A percentile compares a stretch with the other conserved stretches of the same genome.
phyloP scores from a whole-genome alignment of 2,797 vertebrate species.

The Apogon hyalosoma region DNA sequence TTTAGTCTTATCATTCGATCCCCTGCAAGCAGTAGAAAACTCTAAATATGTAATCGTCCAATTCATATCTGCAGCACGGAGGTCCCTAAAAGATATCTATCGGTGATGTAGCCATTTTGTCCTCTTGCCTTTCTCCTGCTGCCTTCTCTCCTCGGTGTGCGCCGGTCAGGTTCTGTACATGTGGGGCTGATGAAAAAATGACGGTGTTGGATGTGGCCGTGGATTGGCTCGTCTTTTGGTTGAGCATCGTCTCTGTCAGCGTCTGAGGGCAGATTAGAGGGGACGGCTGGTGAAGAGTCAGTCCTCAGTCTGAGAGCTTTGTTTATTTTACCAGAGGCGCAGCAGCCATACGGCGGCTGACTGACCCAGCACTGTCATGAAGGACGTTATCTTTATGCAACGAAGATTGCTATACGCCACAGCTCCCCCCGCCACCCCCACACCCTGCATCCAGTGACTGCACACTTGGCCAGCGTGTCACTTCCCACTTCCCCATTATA shows the following conservation, averaged over 20 bases:
- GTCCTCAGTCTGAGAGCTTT: conserved; percentile 39
- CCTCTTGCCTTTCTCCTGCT: background rate
- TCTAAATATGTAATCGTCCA: conserved; percentile 10
- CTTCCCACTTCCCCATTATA: conserved; percentile 53
- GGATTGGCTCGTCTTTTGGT: conserved; percentile 21
- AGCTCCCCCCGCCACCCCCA: background rate
- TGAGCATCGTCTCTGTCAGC: conserved; percentile 39
- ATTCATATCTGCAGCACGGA: conserved; percentile 32
- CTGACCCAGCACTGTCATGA: conserved; percentile 55
- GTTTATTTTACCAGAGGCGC: conserved; percentile 61
- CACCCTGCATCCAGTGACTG: conserved; percentile 33
- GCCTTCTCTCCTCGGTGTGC: conserved; percentile 12
- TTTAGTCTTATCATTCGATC: conserved; percentile 14
- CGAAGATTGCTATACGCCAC: conserved; percentile 28
- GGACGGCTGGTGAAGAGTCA: conserved; percentile 50
- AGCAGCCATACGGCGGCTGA: conserved; percentile 57
- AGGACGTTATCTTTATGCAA: conserved; percentile 72
- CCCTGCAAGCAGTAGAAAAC: conserved; percentile 13
- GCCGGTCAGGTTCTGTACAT: conserved; percentile 35
- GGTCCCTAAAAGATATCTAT: conserved; percentile 21
- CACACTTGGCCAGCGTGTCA: conserved; percentile 44
- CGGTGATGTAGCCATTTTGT: conserved; percentile 1
- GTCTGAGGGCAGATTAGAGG: conserved; percentile 55
- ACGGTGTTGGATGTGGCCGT: background rate
- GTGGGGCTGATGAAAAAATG: conserved; percentile 8